Evolutionary conservation across 2,797 vertebrate genomes (phyloP).

Genomic region (Poecilia wingei): DNA sequence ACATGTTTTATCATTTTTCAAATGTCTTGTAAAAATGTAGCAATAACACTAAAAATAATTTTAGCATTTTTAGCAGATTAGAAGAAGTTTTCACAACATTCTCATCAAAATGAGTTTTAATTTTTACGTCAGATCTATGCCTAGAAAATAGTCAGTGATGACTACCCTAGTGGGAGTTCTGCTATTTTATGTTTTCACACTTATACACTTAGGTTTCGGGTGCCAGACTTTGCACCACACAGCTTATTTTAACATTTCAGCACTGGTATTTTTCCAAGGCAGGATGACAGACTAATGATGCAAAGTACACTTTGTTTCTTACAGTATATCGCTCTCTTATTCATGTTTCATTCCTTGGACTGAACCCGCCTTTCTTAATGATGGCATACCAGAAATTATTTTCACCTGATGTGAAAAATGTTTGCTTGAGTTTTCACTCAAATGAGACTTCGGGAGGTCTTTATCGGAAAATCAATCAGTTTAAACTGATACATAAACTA

Average conservation of each 20-base stretch:
- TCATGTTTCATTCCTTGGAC: not conserved
- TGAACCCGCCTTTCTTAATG: not conserved
- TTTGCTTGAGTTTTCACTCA: not conserved
- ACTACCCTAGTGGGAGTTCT: slow-evolving; percentile 14
- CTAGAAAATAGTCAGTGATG: slow-evolving; percentile 13
- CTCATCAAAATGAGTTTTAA: slow-evolving; percentile 7
- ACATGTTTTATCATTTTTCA: slow-evolving; percentile 24
- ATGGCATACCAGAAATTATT: not conserved
- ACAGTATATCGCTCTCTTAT: not conserved
- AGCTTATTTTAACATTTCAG: slow-evolving; percentile 48
- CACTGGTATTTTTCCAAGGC: slow-evolving; percentile 29
- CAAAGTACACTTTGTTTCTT: slow-evolving; percentile 13
- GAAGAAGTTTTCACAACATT: slow-evolving; percentile 14
- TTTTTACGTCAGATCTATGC: not conserved
- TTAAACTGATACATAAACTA: not conserved
- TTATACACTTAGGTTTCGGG: slow-evolving; percentile 31
- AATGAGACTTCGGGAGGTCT: not conserved
- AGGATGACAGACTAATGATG: slow-evolving; percentile 6
- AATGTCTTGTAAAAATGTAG: slow-evolving; percentile 28
- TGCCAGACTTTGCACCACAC: slow-evolving; percentile 39
- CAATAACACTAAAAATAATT: slow-evolving; percentile 26
- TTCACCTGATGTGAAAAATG: not conserved
- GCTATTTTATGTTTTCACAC: slow-evolving; percentile 48
- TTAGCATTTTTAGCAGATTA: slow-evolving; percentile 32
- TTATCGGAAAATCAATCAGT: not conserved